Evolutionary conservation across 1,140 invertebrate genomes (phyloP), one percentile per base, ranked within the genome.

Genomic region (Pseudomyrmex concolor): DNA sequence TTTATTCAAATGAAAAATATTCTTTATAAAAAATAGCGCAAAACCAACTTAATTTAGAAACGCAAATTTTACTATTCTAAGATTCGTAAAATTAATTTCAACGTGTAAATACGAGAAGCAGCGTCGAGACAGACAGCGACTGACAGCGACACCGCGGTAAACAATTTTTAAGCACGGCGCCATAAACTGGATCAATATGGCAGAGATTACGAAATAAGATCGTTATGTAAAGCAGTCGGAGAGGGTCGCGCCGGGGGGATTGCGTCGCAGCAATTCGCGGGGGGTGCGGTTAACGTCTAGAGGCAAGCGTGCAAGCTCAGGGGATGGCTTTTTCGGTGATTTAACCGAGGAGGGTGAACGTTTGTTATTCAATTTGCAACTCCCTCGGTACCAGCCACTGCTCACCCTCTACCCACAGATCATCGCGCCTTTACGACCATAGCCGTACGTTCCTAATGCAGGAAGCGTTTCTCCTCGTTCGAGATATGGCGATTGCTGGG

Each of bases 301-400:
- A 60, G 62, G 64, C 80, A 70, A 86, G 88, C 87, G 77, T 86
- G 83, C 85, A 85, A 91, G 80, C 34, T 3, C 83, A 59, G 86
- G 88, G 93, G 92, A 89, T 90, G 90, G 88, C 89, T 91, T 92
- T 89, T 91, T 93, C 86, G 91, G 87, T 91, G 92, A 93, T 91
- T 93, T 93, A 92, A 90, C 89, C 86, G 66, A 90, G 67, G 87
- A 92, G 93, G 92, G 91, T 92, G 90, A 92, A 90, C 91, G 89
- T 94, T 94, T 93, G 92, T 94, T 93, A 93, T 94, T 94, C 93
- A 94, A 94, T 94, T 93, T 93, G 90, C 86, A 91, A 91, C 83
- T 85, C 87, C 85, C 85, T 71, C 62, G 83, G 88, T 86, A 88
- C 88, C 89, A 90, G 87, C 85, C 89, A 83, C 87, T 78, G 84